phyloP scores from a whole-genome alignment of 2,113 vertebrate species.

The Lagopus muta region DNA sequence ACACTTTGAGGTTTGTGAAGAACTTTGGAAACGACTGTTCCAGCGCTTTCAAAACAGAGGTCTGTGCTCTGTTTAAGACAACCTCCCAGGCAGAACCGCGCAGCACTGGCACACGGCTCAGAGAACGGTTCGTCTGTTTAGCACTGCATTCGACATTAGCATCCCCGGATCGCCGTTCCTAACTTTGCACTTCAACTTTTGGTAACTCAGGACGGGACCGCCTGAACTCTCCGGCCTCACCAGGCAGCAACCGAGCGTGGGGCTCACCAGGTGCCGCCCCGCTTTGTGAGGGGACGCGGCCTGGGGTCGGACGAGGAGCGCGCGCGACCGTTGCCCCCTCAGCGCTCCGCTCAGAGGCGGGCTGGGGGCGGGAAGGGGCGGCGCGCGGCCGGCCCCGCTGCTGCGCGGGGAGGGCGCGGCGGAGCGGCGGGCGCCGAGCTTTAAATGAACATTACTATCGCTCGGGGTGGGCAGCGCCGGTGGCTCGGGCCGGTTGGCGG shows the following conservation, averaged over 20 bases:
- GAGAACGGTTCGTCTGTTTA: background rate
- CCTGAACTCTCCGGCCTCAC: rapidly evolving
- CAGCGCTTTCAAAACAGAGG: background rate
- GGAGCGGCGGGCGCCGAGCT: slow-evolving; percentile 57
- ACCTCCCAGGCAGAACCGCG: background rate
- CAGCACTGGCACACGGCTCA: rapidly evolving
- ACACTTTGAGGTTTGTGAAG: rapidly evolving
- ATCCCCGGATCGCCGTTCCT: rapidly evolving
- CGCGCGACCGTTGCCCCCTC: background rate
- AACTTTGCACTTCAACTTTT: background rate
- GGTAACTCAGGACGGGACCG: rapidly evolving
- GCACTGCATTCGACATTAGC: background rate
- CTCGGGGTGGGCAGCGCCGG: slow-evolving; percentile 23
- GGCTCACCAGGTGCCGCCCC: too few species aligned
- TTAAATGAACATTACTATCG: slow-evolving; percentile 52
- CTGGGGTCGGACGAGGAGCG: too few species aligned
- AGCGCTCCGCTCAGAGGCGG: background rate
- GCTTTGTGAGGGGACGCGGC: too few species aligned
- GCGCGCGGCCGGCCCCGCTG: background rate
- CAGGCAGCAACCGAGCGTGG: too few species aligned
- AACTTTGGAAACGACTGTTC: rapidly evolving
- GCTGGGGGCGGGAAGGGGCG: background rate
- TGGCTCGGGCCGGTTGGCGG: slow-evolving; percentile 3
- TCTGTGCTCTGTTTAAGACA: background rate
- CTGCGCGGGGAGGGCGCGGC: background rate